Evolutionary conservation across 2,113 vertebrate species (phyloP), one percentile per base, ranked within the genome.

Genomic region (Embiotoca jacksoni): DNA sequence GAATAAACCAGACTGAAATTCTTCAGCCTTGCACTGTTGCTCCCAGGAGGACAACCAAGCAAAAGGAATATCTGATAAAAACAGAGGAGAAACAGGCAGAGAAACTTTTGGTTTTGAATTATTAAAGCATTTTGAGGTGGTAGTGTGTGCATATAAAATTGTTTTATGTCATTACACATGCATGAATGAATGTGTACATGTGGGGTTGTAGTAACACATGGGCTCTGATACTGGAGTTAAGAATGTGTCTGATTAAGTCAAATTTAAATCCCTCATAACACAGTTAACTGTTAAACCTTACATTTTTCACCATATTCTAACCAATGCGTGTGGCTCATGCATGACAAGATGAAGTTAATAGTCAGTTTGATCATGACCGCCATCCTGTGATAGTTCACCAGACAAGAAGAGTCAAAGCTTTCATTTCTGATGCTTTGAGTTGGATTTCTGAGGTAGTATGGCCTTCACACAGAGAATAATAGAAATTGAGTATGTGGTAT

Each of bases 41-140:
- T 87, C 86, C 81, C 87, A 49, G 37, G 72, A 77, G 84, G 86
- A 68, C 49, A 75, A 73, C 75, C 76, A 74, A 85, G 89, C 89
- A 94, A 93, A 94, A 90, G 81, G 91, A 94, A 94, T 94, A 92
- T 82, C 62, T 91, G 90, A 94, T 92, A 91, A 92, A 92, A 83
- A 73, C 57, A 76, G 71, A 63, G 54, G 61, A 87, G 84, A 81
- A 73, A 88, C 67, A 74, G 66, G 80, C 79, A 81, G 77, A 73
- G 75, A 85, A 88, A 89, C 82, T 84, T 85, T 82, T 83, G 57
- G 64, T 57, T 76, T 15, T 93, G 60, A 94, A 95, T 94, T 93
- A 92, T 92, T 92, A 77, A 93, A 80, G 15, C 59, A 81, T 82
- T 78, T 54, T 65, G 76, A 78, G 75, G 83, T 78, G 83, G 75